Percentiles rank a stretch among this genome's conserved stretches.
Conservation (phyloP, 2,113 vertebrate species). For the Myiopsitta monachus region DNA sequence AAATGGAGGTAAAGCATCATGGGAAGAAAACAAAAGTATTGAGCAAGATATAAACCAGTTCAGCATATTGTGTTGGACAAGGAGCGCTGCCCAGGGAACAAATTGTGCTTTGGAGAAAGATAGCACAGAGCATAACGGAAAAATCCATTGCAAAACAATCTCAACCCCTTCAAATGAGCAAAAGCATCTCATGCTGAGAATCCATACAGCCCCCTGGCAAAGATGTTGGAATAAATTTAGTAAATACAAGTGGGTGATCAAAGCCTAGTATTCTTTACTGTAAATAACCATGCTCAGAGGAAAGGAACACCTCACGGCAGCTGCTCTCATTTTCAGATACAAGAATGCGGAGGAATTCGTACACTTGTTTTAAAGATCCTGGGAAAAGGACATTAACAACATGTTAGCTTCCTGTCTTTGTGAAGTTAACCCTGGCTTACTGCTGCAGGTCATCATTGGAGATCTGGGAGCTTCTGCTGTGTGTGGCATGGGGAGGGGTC, state of each 20-base stretch:
- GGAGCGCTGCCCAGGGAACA: not conserved
- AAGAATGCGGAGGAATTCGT: accelerated
- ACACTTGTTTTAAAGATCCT: not conserved
- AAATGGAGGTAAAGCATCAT: not conserved
- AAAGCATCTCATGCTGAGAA: not conserved
- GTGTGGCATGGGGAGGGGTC: not conserved
- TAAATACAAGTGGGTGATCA: not conserved
- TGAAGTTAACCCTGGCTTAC: not conserved
- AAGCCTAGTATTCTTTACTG: not conserved
- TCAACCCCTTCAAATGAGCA: slow-evolving; percentile 18
- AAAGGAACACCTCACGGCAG: not conserved
- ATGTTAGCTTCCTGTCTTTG: not conserved
- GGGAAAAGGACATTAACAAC: not conserved
- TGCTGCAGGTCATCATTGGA: not conserved
- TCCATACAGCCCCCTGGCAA: slow-evolving; percentile 27
- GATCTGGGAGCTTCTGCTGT: not conserved
- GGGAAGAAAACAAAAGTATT: not conserved
- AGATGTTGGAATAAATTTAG: slow-evolving; percentile 29
- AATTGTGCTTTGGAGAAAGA: slow-evolving; percentile 19
- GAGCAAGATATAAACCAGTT: not conserved
- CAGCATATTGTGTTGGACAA: not conserved
- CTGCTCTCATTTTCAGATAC: not conserved
- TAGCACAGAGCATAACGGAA: not conserved
- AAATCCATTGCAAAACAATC: slow-evolving; percentile 30
- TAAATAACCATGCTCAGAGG: not conserved